Conservation (phyloP, 1,140 invertebrate genomes). For the Trissolcus basalis region DNA sequence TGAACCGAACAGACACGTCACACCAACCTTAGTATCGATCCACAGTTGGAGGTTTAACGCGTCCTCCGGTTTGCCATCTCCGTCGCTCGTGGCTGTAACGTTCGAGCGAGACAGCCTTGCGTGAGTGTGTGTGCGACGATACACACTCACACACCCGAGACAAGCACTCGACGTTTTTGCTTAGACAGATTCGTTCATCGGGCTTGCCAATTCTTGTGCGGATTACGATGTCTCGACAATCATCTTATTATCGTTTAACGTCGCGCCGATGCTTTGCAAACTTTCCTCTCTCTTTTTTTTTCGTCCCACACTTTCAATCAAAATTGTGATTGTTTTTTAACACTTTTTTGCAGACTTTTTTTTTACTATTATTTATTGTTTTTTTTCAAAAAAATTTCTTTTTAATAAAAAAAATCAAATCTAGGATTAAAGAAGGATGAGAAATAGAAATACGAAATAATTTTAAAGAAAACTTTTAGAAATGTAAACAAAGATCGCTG, state of each 20-base stretch:
- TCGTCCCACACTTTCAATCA: constrained; percentile 2
- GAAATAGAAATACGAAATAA: no score
- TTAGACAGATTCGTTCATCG: constrained; percentile 30
- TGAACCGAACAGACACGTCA: constrained; percentile 70
- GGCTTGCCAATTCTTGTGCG: constrained; percentile 38
- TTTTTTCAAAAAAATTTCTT: no score
- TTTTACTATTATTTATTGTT: no score
- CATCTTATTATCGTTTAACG: constrained; percentile 42
- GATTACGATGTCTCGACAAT: constrained; percentile 22
- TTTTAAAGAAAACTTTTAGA: no score
- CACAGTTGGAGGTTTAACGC: constrained; percentile 72
- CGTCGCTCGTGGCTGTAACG: constrained; percentile 25
- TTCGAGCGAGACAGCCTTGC: not conserved
- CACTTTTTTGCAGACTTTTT: no score
- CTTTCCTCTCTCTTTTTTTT: constrained; percentile 4
- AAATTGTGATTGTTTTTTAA: constrained; percentile 9
- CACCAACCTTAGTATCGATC: constrained; percentile 75
- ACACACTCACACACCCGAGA: constrained; percentile 4
- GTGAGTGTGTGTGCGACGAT: not conserved
- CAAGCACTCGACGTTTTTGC: constrained; percentile 8
- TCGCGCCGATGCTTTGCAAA: constrained; percentile 14
- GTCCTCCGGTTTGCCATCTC: constrained; percentile 64
- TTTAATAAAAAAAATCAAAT: no score
- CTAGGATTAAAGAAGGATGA: no score
- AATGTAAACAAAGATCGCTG: no score